phyloP scores from a whole-genome alignment of 2,888 invertebrate species.

The Perdita meconis region DNA sequence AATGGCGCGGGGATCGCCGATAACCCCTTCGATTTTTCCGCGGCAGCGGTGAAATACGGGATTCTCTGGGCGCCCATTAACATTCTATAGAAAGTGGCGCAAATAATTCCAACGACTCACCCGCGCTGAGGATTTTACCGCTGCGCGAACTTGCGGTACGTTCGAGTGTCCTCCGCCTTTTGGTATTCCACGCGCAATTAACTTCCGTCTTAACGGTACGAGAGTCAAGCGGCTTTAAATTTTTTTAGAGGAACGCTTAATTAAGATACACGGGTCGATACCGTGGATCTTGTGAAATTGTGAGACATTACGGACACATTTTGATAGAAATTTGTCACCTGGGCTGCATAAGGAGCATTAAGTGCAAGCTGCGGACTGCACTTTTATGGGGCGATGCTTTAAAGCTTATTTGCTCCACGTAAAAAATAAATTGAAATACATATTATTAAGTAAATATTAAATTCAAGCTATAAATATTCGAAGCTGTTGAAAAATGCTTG shows the following conservation, averaged over 20 bases:
- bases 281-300: neutral
- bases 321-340: too few relatives aligned
- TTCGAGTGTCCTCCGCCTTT: slow-evolving; percentile 16
- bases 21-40: slow-evolving; percentile 20
- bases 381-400: too few relatives aligned
- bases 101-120: slow-evolving; percentile 21
- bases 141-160: slow-evolving; percentile 21
- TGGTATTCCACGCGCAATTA: slow-evolving; percentile 24
- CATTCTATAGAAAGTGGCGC: neutral
- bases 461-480: too few relatives aligned
- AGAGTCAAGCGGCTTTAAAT: slow-evolving; percentile 36
- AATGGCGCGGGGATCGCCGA: neutral
- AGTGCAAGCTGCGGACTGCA: too few relatives aligned
- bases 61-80: slow-evolving; percentile 16
- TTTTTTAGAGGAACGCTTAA: slow-evolving; percentile 30
- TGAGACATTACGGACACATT: neutral
- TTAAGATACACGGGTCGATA: slow-evolving; percentile 5
- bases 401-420: too few relatives aligned
- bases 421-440: too few relatives aligned
- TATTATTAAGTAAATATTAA: too few relatives aligned
- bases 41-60: neutral
- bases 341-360: too few relatives aligned
- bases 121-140: slow-evolving; percentile 34
- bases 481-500: too few relatives aligned
- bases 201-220: slow-evolving; percentile 31